A percentile compares a stretch with the other conserved stretches of the same genome.
Conservation (phyloP, 2,888 invertebrate species). For the Brenthis daphne region DNA sequence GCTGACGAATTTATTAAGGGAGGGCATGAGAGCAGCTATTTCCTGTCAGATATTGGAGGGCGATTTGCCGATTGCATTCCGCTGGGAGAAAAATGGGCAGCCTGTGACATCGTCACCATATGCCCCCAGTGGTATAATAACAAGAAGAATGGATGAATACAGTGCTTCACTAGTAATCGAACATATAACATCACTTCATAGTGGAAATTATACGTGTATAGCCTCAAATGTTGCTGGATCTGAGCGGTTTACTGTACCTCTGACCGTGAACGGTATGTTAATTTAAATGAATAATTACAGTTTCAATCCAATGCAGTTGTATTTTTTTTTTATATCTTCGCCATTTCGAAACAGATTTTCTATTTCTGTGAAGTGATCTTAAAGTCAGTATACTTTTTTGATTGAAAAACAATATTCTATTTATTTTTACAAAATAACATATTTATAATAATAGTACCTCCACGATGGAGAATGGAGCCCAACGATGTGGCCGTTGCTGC, state of each 20-base stretch:
- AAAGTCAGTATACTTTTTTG: no score
- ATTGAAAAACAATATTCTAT: no score
- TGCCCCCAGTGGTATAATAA: slow-evolving; percentile 73
- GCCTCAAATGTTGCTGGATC: slow-evolving; percentile 93
- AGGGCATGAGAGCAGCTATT: slow-evolving; percentile 94
- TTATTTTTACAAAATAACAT: no score
- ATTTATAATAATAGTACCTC: slow-evolving; percentile 85
- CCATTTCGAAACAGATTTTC: neutral
- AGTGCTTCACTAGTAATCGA: slow-evolving; percentile 93
- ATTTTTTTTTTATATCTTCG: neutral
- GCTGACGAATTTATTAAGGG: slow-evolving; percentile 89
- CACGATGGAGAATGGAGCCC: slow-evolving; percentile 94
- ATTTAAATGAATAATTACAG: slow-evolving; percentile 36
- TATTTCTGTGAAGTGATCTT: neutral
- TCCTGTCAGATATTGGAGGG: slow-evolving; percentile 96
- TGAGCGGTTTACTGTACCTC: slow-evolving; percentile 88
- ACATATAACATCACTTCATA: slow-evolving; percentile 91
- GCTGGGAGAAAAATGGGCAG: slow-evolving; percentile 95
- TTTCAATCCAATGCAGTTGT: neutral
- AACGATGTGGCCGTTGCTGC: slow-evolving; percentile 91
- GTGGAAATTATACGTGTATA: slow-evolving; percentile 95
- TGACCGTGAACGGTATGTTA: slow-evolving; percentile 88
- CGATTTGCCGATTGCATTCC: slow-evolving; percentile 94
- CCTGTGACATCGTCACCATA: slow-evolving; percentile 85
- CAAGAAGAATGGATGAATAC: slow-evolving; percentile 89